A percentile compares a stretch with the other conserved stretches of the same genome.
phyloP scores from a whole-genome alignment of 23 tunicate genomes.

The Styela plicata region DNA sequence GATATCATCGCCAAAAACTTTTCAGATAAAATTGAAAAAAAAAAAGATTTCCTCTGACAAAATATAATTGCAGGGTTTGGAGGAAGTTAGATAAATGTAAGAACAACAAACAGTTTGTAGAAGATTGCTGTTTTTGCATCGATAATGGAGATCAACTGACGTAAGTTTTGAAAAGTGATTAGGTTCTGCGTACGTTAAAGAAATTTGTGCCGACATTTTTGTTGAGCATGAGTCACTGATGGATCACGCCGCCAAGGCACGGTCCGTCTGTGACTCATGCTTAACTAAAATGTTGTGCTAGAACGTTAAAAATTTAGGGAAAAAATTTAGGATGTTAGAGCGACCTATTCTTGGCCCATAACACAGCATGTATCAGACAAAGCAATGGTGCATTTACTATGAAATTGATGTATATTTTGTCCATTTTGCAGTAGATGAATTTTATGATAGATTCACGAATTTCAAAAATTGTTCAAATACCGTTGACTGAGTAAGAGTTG shows the following conservation, averaged over 20 bases:
- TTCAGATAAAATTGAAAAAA: neutral
- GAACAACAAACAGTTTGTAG: neutral
- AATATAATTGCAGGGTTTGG: neutral
- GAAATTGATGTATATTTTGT: too few relatives aligned
- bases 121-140: neutral
- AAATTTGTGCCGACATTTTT: too few relatives aligned
- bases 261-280: too few relatives aligned
- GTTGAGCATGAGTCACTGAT: too few relatives aligned
- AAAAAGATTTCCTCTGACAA: neutral
- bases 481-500: neutral
- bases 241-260: too few relatives aligned
- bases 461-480: neutral
- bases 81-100: neutral
- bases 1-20: too few relatives aligned
- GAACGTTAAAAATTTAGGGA: too few relatives aligned
- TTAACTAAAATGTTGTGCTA: too few relatives aligned
- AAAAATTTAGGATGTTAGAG: too few relatives aligned
- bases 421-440: neutral
- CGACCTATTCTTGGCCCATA: too few relatives aligned
- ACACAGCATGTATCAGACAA: too few relatives aligned
- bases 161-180: neutral
- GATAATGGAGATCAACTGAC: neutral
- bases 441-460: neutral
- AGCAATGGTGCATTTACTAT: too few relatives aligned
- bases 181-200: neutral